These are phyloP conservation scores for Ceratothoa steindachneri DNA, from an alignment of 2,888 invertebrate genomes.

Conservation along the genomic window DNA sequence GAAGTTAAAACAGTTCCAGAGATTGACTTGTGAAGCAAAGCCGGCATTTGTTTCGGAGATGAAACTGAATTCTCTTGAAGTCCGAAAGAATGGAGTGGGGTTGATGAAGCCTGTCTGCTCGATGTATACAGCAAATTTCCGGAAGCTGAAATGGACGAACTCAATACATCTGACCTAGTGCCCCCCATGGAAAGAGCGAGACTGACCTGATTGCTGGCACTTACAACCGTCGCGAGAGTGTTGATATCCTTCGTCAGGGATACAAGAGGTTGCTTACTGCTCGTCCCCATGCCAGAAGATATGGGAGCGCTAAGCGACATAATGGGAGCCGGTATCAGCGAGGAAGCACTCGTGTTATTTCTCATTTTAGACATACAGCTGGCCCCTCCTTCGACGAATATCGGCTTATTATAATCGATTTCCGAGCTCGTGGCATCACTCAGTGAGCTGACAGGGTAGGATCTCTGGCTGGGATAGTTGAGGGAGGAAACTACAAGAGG, in stretches of 20 bases:
- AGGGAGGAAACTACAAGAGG: slow-evolving; percentile 26
- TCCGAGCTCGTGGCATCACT: background rate
- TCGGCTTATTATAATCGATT: background rate
- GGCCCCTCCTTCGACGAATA: background rate
- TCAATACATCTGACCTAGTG: background rate
- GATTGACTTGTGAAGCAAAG: background rate
- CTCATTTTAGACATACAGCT: background rate
- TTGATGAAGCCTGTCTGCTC: background rate
- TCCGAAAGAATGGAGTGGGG: background rate
- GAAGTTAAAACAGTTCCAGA: background rate
- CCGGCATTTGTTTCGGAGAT: background rate
- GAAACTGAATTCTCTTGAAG: background rate
- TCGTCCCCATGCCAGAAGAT: background rate
- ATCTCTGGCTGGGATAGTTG: slow-evolving; percentile 19
- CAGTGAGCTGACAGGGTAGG: background rate
- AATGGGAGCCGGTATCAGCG: slow-evolving; percentile 18
- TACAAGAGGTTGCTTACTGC: background rate
- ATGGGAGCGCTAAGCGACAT: background rate
- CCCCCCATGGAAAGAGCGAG: background rate
- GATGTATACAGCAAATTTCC: no score
- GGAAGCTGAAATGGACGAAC: background rate
- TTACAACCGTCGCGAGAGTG: background rate
- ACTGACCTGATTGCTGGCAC: slow-evolving; percentile 3
- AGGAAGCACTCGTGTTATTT: background rate
- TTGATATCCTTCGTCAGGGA: background rate